phyloP scores from a whole-genome alignment of 2,797 vertebrate genomes.

The Pseudochirops cupreus region DNA sequence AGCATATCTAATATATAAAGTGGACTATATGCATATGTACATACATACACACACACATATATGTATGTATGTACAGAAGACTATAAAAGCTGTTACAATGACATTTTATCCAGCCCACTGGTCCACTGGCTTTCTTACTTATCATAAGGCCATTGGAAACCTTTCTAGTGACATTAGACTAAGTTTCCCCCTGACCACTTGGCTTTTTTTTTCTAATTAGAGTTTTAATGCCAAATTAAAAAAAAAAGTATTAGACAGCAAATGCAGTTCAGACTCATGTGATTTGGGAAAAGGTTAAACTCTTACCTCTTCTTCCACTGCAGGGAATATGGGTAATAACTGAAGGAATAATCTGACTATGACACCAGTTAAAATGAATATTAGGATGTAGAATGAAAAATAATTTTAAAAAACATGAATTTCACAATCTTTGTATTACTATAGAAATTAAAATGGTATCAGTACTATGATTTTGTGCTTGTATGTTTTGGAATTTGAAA shows the following conservation, averaged over 20 bases:
- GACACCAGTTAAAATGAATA: neutral
- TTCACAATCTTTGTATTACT: neutral
- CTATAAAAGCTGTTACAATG: neutral
- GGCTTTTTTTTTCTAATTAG: neutral
- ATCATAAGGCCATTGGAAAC: neutral
- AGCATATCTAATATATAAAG: neutral
- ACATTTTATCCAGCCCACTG: neutral
- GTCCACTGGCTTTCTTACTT: neutral
- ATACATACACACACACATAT: too few relatives aligned
- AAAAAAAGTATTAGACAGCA: too few relatives aligned
- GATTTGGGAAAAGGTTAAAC: neutral
- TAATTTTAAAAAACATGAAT: neutral
- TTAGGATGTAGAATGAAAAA: neutral
- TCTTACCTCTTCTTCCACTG: neutral
- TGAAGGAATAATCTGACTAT: neutral
- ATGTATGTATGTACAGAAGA: too few relatives aligned
- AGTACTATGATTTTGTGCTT: neutral
- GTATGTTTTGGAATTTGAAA: neutral
- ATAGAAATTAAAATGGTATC: neutral
- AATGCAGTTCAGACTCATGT: neutral
- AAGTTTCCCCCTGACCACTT: neutral
- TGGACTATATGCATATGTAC: neutral
- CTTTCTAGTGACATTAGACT: neutral
- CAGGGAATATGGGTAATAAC: neutral
- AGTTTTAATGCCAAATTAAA: neutral